Base-by-base conservation (phyloP, 2,113 vertebrate species). In the Myrmecophaga tridactyla region DNA sequence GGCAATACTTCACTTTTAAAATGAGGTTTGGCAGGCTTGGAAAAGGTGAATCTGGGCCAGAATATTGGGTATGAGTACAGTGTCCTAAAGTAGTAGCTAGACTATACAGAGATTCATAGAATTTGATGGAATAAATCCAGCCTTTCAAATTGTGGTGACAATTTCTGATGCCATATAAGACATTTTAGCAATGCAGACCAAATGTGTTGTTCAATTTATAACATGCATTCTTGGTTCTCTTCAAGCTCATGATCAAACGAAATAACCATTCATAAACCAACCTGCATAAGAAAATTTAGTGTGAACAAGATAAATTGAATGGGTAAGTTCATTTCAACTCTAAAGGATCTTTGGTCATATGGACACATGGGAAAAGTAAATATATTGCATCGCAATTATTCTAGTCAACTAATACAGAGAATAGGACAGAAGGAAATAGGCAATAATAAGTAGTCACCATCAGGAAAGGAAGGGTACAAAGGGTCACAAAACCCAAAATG, bases 1-100 rank as follows among this genome's bases (percentile, higher is more conserved):
- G 62, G 73, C 75, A 76, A 7, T 84, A 63, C 1, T 94, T 36
- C 94, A 92, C 95, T 94, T 90, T 90, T 89, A 92, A 94, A 77
- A 84, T 60, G 90, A 96, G 76, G 36, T 90, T 95, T 91, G 86
- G 94, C 80, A 93, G 94, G 84, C 18, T 65, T 92, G 69, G 58
- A 41, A 89, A 80, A 89, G 63, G 65, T 75, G 31, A 86, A 80
- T 6, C 34, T 86, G 72, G 86, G 93, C 94, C 76, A 36, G 75
- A 34, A 95, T 29, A 4, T 82, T 90, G 72, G 67, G 65, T 92
- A 25, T n/a, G 92, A 70, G 65, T 20, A 90, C 29, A 17, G 21
- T 53, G 21, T 75, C 85, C 94, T 72, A 83, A 96, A 87, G 78
- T 53, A 92, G 46, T 60, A 72, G 56, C 51, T 89, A 63, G 48